Conservation (phyloP, 2,113 vertebrate species). For the Lagopus leucura region DNA sequence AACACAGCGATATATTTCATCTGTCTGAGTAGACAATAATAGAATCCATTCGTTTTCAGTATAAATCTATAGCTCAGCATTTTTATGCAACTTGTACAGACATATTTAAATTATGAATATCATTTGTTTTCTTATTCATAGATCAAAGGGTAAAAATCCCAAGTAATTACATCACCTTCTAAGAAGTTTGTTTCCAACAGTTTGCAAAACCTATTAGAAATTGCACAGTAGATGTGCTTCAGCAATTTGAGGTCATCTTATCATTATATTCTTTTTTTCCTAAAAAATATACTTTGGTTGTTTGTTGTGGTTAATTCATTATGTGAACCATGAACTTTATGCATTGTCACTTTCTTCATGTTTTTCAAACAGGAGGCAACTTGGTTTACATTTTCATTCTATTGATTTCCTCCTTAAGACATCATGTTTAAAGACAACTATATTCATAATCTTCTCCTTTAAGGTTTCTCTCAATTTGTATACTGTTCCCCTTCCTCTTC, state of each 20-base stretch:
- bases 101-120: background rate
- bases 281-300: background rate
- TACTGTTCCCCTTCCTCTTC: background rate
- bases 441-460: background rate
- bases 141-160: background rate
- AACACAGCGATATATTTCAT: background rate
- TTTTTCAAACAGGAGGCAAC: background rate
- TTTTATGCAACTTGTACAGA: background rate
- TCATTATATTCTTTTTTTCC: background rate
- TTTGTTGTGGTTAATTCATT: background rate
- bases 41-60: background rate
- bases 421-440: background rate
- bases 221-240: background rate
- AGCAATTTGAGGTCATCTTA: background rate
- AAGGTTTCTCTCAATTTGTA: background rate
- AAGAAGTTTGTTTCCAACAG: background rate
- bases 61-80: fast-evolving
- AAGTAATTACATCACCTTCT: background rate
- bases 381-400: background rate
- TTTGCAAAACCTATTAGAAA: background rate
- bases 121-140: background rate
- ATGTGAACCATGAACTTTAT: background rate
- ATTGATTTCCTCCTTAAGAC: background rate
- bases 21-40: background rate
- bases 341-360: background rate